Evolutionary conservation across 2,797 vertebrate genomes (phyloP), one percentile per base, ranked within the genome.

Genomic region (Tympanoctomys barrerae): DNA sequence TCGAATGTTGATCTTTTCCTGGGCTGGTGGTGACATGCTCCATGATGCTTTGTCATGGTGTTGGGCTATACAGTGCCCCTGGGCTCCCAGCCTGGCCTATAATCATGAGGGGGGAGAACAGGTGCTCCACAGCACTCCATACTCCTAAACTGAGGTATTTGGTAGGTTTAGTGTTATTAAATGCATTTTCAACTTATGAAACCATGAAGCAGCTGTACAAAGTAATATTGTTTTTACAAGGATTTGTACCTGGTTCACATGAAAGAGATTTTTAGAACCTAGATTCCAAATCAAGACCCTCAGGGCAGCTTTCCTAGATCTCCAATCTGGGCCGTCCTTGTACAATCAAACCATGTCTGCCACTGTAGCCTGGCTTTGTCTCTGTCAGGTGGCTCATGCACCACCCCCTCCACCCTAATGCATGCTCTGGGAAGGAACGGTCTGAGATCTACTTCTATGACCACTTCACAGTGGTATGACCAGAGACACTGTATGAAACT

Each of bases 401-500:
- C 14, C 49, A 39, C 33, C 1, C 14, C 36, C 7, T 36, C 77
- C 21, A 73, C 9, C 59, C 57, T 42, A 73, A 46, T 61, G 70
- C 21, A 26, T 8, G 49, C 12, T 93, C 70, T 26, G 1, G 49
- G 59, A 42, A 36, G 46, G 46, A 52, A 91, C 4, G 46, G 28
- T 26, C 36, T 77, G 75, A 79, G 13, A 18, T 80, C 57, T 83
- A 68, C 36, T 62, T n/a, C 57, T 61, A 28, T 16, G 2, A 10
- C 39, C 3, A 1, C 26, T 86, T 46, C 75, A 26, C 64, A 68
- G 70, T 70, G 71, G 8, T 91, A 79, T 78, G 80, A 78, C 42
- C 19, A 3, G 1, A 3, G 14, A 31, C 22, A 18, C 33, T 28
- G 2, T 26, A n/a, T 2, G 12, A 4, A 12, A 70, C 1, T n/a